Evolutionary conservation across 1,140 invertebrate genomes (phyloP).

Genomic region (Acromyrmex echinatior): DNA sequence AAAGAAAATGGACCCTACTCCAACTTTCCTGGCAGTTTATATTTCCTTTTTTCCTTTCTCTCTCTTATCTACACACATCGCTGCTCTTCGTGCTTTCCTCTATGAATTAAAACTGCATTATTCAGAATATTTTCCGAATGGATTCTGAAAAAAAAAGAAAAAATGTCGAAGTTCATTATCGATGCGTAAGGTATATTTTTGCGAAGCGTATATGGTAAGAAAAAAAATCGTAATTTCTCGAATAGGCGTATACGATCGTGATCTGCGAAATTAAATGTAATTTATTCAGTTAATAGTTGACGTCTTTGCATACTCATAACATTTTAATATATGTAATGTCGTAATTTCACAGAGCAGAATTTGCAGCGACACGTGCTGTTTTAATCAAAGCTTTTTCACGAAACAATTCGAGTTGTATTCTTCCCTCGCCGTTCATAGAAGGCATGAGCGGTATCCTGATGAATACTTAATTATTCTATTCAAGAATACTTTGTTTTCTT

Average conservation of each 20-base stretch:
- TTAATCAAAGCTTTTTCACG: neutral
- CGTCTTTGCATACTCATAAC: neutral
- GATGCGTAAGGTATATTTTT: neutral
- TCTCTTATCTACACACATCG: neutral
- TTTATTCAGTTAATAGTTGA: neutral
- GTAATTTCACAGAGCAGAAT: neutral
- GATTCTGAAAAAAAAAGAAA: neutral
- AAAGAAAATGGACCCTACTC: neutral
- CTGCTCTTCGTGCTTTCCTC: neutral
- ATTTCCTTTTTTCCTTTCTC: neutral
- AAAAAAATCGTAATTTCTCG: neutral
- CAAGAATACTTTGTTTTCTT: neutral
- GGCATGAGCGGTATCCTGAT: neutral
- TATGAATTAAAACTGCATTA: constrained; percentile 47
- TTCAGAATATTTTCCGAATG: neutral
- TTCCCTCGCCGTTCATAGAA: constrained; percentile 3
- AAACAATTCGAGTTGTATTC: constrained; percentile 16
- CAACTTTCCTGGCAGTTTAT: constrained; percentile 13
- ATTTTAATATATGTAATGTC: neutral
- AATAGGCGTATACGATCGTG: neutral
- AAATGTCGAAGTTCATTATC: constrained; percentile 12
- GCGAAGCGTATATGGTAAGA: neutral
- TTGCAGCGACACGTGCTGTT: neutral
- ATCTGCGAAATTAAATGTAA: neutral
- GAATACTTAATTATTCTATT: constrained; percentile 52